phyloP scores from a whole-genome alignment of 2,113 vertebrate genomes.

The Neoarius graeffei region DNA sequence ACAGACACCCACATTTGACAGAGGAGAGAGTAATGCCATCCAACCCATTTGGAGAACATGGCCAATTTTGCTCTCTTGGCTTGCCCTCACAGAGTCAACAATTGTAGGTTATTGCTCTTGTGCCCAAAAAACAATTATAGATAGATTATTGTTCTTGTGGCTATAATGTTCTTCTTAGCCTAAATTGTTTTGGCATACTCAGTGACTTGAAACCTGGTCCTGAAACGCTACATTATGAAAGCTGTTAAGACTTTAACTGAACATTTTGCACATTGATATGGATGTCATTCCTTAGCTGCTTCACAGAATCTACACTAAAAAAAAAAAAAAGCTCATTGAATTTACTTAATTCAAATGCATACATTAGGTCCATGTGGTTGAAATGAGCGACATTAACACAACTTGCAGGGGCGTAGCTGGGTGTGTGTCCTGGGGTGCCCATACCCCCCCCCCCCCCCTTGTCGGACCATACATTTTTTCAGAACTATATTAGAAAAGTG shows the following conservation, averaged over 20 bases:
- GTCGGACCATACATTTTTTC: too few relatives aligned
- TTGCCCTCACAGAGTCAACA: background rate
- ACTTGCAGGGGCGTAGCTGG: too few relatives aligned
- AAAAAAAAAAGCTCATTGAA: background rate
- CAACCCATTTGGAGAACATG: background rate
- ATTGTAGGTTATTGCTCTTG: background rate
- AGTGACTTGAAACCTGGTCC: background rate
- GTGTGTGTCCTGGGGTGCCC: too few relatives aligned
- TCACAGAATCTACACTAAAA: background rate
- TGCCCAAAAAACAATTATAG: background rate
- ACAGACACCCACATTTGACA: background rate
- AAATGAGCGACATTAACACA: background rate
- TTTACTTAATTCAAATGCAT: background rate
- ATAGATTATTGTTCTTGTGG: background rate
- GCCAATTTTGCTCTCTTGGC: background rate
- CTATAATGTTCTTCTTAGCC: background rate
- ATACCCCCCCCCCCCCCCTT: too few relatives aligned
- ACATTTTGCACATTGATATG: background rate
- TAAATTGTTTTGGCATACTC: background rate
- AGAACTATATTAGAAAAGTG: too few relatives aligned
- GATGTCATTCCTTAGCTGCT: background rate
- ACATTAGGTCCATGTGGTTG: background rate
- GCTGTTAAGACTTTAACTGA: background rate
- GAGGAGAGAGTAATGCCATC: background rate
- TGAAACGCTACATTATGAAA: background rate